These are phyloP conservation scores for Stenchaetothrips biformis DNA, from an alignment of 2,888 invertebrate species.

Conservation along the genomic window DNA sequence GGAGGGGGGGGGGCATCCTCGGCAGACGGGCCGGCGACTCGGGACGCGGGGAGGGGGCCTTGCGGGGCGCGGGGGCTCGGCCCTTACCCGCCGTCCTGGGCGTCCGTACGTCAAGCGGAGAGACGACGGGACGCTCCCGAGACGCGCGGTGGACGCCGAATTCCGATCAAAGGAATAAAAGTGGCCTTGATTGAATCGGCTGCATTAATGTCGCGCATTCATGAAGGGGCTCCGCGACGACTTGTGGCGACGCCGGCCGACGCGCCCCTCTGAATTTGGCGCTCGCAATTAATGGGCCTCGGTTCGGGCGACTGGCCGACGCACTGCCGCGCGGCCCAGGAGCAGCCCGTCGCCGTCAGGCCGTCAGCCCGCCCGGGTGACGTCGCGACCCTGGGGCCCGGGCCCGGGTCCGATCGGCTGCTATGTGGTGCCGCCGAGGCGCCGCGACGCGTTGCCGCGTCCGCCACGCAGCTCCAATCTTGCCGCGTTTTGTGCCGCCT, in stretches of 20 bases:
- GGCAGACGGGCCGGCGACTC: conserved; percentile 4
- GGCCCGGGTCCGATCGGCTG: neutral
- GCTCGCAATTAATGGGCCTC: conserved; percentile 4
- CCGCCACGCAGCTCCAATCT: no score
- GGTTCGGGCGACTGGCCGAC: neutral
- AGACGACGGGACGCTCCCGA: neutral
- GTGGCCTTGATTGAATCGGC: conserved; percentile 7
- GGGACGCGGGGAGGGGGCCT: neutral
- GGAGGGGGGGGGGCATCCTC: neutral
- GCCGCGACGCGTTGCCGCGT: neutral
- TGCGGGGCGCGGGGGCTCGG: neutral
- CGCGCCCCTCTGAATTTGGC: neutral
- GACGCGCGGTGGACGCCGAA: neutral
- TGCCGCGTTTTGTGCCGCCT: neutral
- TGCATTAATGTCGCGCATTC: conserved; percentile 11
- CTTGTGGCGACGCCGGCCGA: neutral
- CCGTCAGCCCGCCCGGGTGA: neutral
- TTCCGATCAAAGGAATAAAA: conserved; percentile 25
- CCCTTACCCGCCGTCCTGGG: neutral
- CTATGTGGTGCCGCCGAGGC: no score
- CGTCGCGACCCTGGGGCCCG: neutral
- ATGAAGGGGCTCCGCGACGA: conserved; percentile 2
- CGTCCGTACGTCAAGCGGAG: neutral
- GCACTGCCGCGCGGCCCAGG: neutral
- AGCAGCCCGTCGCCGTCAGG: no score